Evolutionary conservation across 2,797 vertebrate genomes (phyloP).

Genomic region (Rhadinocentrus ornatus): DNA sequence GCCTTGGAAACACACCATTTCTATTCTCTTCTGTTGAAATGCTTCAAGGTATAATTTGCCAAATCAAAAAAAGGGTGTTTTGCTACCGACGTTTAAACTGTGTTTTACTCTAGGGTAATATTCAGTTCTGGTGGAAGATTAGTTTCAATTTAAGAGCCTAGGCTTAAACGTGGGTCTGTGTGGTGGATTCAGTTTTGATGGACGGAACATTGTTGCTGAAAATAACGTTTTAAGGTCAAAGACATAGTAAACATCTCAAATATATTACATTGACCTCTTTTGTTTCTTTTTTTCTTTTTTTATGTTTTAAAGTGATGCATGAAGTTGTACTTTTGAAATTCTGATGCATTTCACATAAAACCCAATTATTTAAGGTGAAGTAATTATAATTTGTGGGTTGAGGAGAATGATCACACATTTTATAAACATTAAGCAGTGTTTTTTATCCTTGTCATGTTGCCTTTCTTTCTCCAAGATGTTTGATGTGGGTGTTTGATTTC

Average conservation of each 20-base stretch:
- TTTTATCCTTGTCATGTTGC: constrained; percentile 32
- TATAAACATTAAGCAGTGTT: constrained; percentile 44
- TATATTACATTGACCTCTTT: constrained; percentile 45
- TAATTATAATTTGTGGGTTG: constrained; percentile 55
- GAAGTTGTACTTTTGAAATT: constrained; percentile 52
- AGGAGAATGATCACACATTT: constrained; percentile 36
- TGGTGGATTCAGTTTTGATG: constrained; percentile 56
- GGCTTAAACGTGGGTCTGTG: constrained; percentile 44
- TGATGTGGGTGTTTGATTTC: constrained; percentile 57
- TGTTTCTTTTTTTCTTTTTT: constrained; percentile 34
- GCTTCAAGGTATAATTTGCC: constrained; percentile 67
- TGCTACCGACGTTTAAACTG: constrained; percentile 57
- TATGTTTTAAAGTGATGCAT: constrained; percentile 41
- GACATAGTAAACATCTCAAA: constrained; percentile 51
- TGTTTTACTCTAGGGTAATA: constrained; percentile 61
- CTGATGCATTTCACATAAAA: constrained; percentile 41
- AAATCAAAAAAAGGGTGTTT: constrained; percentile 57
- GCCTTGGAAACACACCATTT: constrained; percentile 57
- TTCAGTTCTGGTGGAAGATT: constrained; percentile 48
- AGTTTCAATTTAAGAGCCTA: constrained; percentile 56
- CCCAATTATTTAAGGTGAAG: constrained; percentile 52
- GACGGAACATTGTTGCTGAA: constrained; percentile 37
- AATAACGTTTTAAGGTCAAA: constrained; percentile 66
- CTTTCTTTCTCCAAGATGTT: constrained; percentile 33
- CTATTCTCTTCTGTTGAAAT: constrained; percentile 50